Evolutionary conservation across 1,140 invertebrate species (phyloP).

Genomic region (Dermatophagoides farinae): DNA sequence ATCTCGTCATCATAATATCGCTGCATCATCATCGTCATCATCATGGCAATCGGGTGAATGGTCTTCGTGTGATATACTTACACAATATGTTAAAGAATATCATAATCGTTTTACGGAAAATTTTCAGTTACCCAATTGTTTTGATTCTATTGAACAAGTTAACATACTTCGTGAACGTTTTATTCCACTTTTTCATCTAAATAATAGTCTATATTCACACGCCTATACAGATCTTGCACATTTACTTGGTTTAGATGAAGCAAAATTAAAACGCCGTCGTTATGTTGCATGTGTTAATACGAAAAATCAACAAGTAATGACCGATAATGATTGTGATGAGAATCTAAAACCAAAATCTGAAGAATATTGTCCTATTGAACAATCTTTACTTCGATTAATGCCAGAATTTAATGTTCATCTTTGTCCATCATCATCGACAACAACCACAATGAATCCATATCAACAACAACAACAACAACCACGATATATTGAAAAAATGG

Average conservation of each 20-base stretch:
- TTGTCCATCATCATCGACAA: neutral
- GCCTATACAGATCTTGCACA: neutral
- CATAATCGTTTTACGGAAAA: no score
- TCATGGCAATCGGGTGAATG: no score
- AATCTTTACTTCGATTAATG: neutral
- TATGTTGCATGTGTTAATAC: neutral
- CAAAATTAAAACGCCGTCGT: neutral
- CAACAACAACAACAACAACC: neutral
- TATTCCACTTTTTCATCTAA: no score
- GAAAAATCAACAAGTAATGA: neutral
- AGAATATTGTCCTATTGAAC: neutral
- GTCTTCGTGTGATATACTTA: no score
- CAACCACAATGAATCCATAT: neutral
- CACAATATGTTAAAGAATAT: no score
- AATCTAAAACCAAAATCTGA: neutral
- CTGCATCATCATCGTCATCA: no score
- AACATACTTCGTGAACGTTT: no score
- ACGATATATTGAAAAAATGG: neutral
- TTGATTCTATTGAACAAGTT: no score
- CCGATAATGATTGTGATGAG: neutral
- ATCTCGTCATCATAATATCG: no score
- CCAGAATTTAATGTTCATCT: neutral
- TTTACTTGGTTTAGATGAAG: neutral
- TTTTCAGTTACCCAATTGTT: no score
- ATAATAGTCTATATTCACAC: no score